phyloP scores from a whole-genome alignment of 2,797 vertebrate genomes.

The Chiroxiphia lanceolata region DNA sequence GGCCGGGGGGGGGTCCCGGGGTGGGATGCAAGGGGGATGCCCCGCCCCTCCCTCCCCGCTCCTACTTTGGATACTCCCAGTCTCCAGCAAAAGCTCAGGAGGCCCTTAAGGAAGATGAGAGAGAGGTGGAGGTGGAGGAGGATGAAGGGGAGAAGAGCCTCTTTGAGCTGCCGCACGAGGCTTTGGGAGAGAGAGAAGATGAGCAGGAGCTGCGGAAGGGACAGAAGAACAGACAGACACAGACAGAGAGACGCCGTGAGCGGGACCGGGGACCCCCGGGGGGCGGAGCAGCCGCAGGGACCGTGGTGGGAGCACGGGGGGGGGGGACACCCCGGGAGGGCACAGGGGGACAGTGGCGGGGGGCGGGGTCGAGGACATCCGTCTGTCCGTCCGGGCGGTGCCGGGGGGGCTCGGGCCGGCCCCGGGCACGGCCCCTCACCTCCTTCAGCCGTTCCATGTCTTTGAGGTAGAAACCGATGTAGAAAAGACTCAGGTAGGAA shows the following conservation, averaged over 20 bases:
- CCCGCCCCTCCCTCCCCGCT: neutral
- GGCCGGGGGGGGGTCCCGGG: neutral
- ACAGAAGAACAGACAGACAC: slow-evolving; percentile 45
- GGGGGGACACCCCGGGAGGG: neutral
- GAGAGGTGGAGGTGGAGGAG: slow-evolving; percentile 82
- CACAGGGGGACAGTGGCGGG: neutral
- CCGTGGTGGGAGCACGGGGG: neutral
- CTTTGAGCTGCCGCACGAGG: slow-evolving; percentile 86
- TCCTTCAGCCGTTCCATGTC: slow-evolving; percentile 99
- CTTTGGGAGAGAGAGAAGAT: slow-evolving; percentile 86
- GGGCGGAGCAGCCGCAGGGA: neutral
- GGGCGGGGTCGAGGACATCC: neutral
- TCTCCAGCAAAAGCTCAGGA: slow-evolving; percentile 71
- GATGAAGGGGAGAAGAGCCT: slow-evolving; percentile 81
- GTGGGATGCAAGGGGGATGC: neutral
- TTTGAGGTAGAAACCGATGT: slow-evolving; percentile 99
- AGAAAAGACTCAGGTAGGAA: slow-evolving; percentile 99
- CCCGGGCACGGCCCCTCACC: slow-evolving; percentile 73
- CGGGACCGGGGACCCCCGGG: neutral
- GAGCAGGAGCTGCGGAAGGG: slow-evolving; percentile 86
- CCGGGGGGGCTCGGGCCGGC: neutral
- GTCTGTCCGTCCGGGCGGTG: neutral
- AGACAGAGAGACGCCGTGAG: slow-evolving; percentile 34
- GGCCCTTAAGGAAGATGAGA: slow-evolving; percentile 81
- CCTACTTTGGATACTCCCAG: slow-evolving; percentile 83